These are phyloP conservation scores for Scolanthus callimorphus DNA, from an alignment of 92 coral and sea anemone species.

Conservation along the genomic window DNA sequence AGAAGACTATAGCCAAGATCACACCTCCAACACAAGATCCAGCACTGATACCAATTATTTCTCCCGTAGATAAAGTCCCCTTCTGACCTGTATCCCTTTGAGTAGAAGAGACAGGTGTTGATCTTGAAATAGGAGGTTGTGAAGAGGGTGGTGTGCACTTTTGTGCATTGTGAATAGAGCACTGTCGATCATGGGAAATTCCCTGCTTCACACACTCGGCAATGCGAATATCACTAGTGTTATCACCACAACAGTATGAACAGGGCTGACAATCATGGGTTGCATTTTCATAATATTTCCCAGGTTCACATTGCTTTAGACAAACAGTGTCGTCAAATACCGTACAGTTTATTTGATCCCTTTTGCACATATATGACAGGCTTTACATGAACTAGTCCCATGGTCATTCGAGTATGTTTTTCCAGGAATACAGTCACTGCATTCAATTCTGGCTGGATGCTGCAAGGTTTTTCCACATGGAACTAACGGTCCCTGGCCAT, in stretches of 20 bases:
- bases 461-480: conserved; percentile 11
- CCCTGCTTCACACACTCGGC: not conserved
- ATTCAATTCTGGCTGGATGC: not conserved
- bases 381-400: conserved; percentile 16
- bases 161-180: conserved; percentile 1
- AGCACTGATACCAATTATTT: too few relatives aligned
- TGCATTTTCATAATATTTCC: conserved; percentile 4
- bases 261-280: conserved; percentile 15
- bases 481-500: not conserved
- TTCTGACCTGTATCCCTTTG: too few relatives aligned
- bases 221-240: not conserved
- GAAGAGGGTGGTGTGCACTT: conserved; percentile 3
- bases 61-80: too few relatives aligned
- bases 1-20: too few relatives aligned
- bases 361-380: conserved; percentile 3
- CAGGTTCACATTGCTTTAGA: conserved; percentile 3
- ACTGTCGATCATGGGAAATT: not conserved
- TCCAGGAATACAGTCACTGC: not conserved
- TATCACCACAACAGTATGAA: conserved; percentile 12
- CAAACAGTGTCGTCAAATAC: not conserved
- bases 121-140: too few relatives aligned
- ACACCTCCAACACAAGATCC: too few relatives aligned
- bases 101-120: too few relatives aligned
- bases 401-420: conserved; percentile 16
- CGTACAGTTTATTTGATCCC: conserved; percentile 2